Percentiles rank a stretch among this genome's conserved stretches.
These are phyloP conservation scores for Riptortus pedestris DNA, from an alignment of 1,140 invertebrate species.

Conservation along the genomic window DNA sequence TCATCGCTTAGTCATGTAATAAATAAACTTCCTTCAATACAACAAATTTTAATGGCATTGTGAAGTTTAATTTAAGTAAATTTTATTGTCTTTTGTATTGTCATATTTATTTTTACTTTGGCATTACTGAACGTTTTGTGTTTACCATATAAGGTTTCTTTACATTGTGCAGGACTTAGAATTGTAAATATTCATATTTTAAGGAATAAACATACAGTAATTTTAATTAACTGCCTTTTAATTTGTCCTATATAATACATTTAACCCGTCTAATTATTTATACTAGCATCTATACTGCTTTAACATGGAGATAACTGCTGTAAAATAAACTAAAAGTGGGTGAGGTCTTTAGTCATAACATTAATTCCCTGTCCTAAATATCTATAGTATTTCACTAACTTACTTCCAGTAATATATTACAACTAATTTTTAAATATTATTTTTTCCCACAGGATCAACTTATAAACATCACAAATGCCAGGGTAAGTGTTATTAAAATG, in stretches of 20 bases:
- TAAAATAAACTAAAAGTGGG: constrained; percentile 14
- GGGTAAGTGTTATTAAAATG: neutral
- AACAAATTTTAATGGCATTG: too few species aligned
- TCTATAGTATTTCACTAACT: neutral
- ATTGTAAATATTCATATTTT: too few species aligned
- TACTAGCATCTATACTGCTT: neutral
- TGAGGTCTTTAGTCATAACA: neutral
- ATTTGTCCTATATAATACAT: neutral
- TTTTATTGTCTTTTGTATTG: too few species aligned
- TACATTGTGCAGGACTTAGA: too few species aligned
- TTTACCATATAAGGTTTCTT: constrained; percentile 6
- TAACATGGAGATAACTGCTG: neutral
- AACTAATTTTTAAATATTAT: neutral
- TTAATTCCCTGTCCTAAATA: neutral
- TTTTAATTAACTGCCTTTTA: too few species aligned
- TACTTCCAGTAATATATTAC: neutral
- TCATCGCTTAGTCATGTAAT: too few species aligned
- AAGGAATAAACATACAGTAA: too few species aligned
- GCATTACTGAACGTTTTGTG: neutral
- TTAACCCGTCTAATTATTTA: constrained; percentile 2
- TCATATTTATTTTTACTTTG: too few species aligned
- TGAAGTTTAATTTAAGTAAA: too few species aligned
- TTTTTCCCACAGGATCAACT: neutral
- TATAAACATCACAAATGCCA: constrained; percentile 18
- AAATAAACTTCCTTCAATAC: too few species aligned